Evolutionary conservation across 2,797 vertebrate species (phyloP), one percentile per base, ranked within the genome.

Genomic region (Perdix hodgsoniae): DNA sequence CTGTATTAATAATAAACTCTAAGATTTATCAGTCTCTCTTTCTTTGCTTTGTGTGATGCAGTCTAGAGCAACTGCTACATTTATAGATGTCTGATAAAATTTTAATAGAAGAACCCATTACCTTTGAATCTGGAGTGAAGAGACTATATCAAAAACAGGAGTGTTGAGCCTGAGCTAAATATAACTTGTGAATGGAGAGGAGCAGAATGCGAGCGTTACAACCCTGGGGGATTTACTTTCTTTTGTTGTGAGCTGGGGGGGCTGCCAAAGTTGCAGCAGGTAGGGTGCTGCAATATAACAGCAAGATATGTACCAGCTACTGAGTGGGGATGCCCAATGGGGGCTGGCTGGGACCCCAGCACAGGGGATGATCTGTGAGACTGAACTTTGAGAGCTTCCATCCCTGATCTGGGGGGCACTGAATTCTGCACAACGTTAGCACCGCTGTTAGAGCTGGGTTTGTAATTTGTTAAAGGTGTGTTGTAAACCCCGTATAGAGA

Each of bases 1-100:
- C 80, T 39, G 61, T 97, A 97, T 98, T 97, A 97, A 97, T 97
- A 98, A 97, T 94, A 97, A 97, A 97, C 97, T 96, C 92, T 91
- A 93, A 97, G 96, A 97, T 97, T 98, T 97, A 97, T 97, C 96
- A 94, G 93, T 61, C 83, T 96, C 89, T 95, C 74, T 95, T 96
- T 96, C 75, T 92, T 90, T 42, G 24, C 93, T 95, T 94, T 96
- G 94, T 96, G 93, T 26, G 29, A 93, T 79, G 70, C 92, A 96
- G 86, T 97, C 94, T 93, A 90, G 95, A 97, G 85, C 94, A 97
- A 97, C 95, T 88, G 95, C 96, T 97, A 42, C 96, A 81, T 97
- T 97, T 98, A 97, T 96, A 97, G 94, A 97, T 93, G 86, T 95
- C 94, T 96, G 94, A 97, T 97, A 97, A 98, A 96, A 97, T 96